These are phyloP conservation scores for Drosophila rufa DNA, from an alignment of 1,140 invertebrate genomes.

Conservation along the genomic window DNA sequence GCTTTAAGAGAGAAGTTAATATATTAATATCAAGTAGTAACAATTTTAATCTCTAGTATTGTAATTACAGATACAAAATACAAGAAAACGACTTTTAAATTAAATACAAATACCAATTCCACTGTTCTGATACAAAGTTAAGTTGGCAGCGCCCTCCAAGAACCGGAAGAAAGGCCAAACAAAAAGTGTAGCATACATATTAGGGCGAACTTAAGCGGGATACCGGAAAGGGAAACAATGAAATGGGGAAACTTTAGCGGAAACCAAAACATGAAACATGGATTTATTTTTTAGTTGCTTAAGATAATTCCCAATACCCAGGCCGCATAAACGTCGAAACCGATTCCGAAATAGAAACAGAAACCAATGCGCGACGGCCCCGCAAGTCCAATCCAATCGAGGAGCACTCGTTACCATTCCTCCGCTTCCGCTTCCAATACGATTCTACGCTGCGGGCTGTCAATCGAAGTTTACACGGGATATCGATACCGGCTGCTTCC, in stretches of 20 bases:
- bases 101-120: too few relatives aligned
- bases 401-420: conserved; percentile 21
- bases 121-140: too few relatives aligned
- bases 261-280: too few relatives aligned
- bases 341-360: conserved; percentile 18
- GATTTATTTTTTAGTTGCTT: neutral
- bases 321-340: conserved; percentile 6
- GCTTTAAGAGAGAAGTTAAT: neutral
- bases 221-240: neutral
- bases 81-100: too few relatives aligned
- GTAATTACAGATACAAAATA: too few relatives aligned
- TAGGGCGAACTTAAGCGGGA: neutral
- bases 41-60: too few relatives aligned
- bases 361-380: conserved; percentile 19
- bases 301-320: neutral
- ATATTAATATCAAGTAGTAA: too few relatives aligned
- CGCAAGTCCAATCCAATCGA: conserved; percentile 35
- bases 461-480: conserved; percentile 66
- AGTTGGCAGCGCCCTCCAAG: too few relatives aligned
- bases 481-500: conserved; percentile 42
- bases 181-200: conserved; percentile 23
- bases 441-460: conserved; percentile 53
- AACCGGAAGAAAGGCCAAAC: too few relatives aligned
- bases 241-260: too few relatives aligned
- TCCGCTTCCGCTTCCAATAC: conserved; percentile 16